phyloP scores from a whole-genome alignment of 2,113 vertebrate genomes.

The Panthera tigris region DNA sequence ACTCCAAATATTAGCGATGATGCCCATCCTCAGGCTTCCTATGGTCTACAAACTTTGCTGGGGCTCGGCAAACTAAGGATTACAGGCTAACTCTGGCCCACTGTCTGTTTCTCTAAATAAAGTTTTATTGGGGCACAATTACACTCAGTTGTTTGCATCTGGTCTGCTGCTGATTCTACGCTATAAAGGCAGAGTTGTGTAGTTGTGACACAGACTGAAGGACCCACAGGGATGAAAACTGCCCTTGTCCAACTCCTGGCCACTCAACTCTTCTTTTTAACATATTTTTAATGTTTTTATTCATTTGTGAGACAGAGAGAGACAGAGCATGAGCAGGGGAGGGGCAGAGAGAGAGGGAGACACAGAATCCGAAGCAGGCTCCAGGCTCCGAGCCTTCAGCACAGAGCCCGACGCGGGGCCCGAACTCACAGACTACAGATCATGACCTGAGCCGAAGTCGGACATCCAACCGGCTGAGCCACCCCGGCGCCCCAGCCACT shows the following conservation, averaged over 20 bases:
- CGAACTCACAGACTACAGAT: too few species aligned
- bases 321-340: too few species aligned
- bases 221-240: background rate
- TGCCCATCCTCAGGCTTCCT: background rate
- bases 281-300: too few species aligned
- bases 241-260: background rate
- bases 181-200: background rate
- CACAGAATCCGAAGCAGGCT: too few species aligned
- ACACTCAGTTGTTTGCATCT: background rate
- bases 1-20: background rate
- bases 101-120: background rate
- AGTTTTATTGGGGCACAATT: background rate
- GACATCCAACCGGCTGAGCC: too few species aligned
- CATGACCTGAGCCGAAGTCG: too few species aligned
- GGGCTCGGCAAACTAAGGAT: background rate
- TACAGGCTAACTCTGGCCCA: fast-evolving
- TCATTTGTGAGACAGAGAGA: too few species aligned
- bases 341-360: too few species aligned
- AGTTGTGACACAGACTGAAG: background rate
- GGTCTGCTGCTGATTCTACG: background rate
- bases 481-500: too few species aligned
- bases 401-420: too few species aligned
- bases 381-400: too few species aligned
- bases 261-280: too few species aligned
- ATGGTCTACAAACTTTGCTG: background rate